Conservation (phyloP, 2,113 vertebrate species). For the Uropsilus gracilis region DNA sequence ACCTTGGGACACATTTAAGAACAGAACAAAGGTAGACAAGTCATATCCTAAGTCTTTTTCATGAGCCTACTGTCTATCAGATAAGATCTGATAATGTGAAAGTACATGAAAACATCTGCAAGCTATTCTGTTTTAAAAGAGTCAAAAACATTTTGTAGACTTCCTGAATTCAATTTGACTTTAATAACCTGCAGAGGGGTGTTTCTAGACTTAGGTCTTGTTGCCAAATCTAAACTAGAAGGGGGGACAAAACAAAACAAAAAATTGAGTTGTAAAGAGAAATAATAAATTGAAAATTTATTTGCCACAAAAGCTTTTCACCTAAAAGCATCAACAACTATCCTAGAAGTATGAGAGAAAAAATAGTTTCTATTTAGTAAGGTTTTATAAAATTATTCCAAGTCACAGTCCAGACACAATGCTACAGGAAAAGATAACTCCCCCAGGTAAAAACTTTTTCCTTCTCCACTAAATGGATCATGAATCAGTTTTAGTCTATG, state of each 20-base stretch:
- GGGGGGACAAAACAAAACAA: too few relatives aligned
- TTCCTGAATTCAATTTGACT: constrained; percentile 17
- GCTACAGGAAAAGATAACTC: constrained; percentile 49
- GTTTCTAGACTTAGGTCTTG: constrained; percentile 9
- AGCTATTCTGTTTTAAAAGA: constrained; percentile 9
- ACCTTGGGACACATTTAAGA: neutral
- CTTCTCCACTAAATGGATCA: constrained; percentile 69
- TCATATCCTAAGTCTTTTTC: neutral
- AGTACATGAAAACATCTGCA: neutral
- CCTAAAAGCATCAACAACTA: neutral
- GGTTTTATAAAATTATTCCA: constrained; percentile 43
- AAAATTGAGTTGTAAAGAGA: neutral
- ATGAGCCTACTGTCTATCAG: neutral
- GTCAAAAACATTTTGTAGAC: neutral
- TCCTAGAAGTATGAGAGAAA: neutral
- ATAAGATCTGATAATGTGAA: neutral
- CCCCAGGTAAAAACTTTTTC: constrained; percentile 44
- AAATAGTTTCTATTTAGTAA: constrained; percentile 25
- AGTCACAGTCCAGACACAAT: constrained; percentile 15
- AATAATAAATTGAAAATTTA: neutral
- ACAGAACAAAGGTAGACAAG: neutral
- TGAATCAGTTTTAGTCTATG: constrained; percentile 73
- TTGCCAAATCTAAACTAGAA: too few relatives aligned
- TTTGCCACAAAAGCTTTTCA: neutral
- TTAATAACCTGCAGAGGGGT: neutral